A percentile compares a stretch with the other conserved stretches of the same genome.
Evolutionary conservation across 2,888 invertebrate species (phyloP).

Genomic region (Tinea trinotella): DNA sequence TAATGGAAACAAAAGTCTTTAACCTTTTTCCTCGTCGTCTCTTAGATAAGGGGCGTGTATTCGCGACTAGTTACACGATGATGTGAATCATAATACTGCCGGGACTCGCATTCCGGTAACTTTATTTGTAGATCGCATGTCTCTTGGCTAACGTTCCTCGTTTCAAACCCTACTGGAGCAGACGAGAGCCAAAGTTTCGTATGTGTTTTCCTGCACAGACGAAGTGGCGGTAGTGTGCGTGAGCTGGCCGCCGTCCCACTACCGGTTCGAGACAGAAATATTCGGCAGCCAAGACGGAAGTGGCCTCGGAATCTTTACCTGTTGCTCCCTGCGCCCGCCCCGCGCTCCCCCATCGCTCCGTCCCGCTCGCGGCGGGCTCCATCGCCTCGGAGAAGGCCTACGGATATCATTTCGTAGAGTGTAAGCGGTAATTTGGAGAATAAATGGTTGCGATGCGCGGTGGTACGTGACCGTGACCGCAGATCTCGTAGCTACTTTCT

Average conservation of each 20-base stretch:
- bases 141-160: conserved; percentile 27
- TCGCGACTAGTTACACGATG: conserved; percentile 21
- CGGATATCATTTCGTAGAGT: conserved; percentile 33
- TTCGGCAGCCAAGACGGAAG: conserved; percentile 73
- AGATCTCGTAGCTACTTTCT: conserved; percentile 53
- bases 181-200: conserved; percentile 30
- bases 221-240: conserved; percentile 34
- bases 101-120: conserved; percentile 16
- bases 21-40: conserved; percentile 5
- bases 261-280: conserved; percentile 73
- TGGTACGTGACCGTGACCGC: conserved; percentile 64
- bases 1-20: not conserved
- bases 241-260: conserved; percentile 66
- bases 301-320: conserved; percentile 74
- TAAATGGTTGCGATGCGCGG: conserved; percentile 56
- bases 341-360: conserved; percentile 40
- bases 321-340: conserved; percentile 69
- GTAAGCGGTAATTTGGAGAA: conserved; percentile 57
- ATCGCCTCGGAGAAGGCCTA: conserved; percentile 38
- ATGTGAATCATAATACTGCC: conserved; percentile 27
- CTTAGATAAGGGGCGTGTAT: conserved; percentile 13
- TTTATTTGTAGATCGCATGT: conserved; percentile 19
- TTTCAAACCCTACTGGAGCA: conserved; percentile 24
- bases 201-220: conserved; percentile 27
- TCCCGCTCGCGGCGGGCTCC: conserved; percentile 44